These are phyloP conservation scores for Oryzias javanicus DNA, from an alignment of 2,113 vertebrate genomes.

Conservation along the genomic window DNA sequence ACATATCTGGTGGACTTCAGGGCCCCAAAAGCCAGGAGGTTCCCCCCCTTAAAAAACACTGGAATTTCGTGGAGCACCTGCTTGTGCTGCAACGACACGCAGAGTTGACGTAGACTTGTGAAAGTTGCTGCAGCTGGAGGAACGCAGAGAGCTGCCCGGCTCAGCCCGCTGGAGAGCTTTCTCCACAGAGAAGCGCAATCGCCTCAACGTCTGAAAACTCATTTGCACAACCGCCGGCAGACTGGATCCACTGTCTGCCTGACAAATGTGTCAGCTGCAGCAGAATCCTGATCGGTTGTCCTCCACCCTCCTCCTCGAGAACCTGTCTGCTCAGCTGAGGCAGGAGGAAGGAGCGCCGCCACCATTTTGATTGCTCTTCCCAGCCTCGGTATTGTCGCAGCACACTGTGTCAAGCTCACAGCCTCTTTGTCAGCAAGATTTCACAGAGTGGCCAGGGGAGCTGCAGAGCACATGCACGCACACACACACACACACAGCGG, in stretches of 20 bases:
- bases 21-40: background rate
- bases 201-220: constrained; percentile 18
- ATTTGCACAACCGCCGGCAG: constrained; percentile 47
- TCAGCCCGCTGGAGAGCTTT: background rate
- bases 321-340: constrained; percentile 76
- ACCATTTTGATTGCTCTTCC: constrained; percentile 82
- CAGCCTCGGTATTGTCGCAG: constrained; percentile 76
- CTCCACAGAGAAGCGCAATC: constrained; percentile 19
- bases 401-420: constrained; percentile 73
- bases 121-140: constrained; percentile 42
- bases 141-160: constrained; percentile 7
- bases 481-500: constrained; percentile 6
- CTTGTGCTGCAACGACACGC: constrained; percentile 5
- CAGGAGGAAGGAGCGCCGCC: constrained; percentile 72
- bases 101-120: constrained; percentile 36
- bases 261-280: constrained; percentile 51
- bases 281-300: constrained; percentile 54
- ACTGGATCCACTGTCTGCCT: constrained; percentile 35
- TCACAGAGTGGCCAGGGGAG: constrained; percentile 72
- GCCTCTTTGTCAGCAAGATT: constrained; percentile 82
- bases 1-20: background rate
- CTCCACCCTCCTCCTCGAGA: constrained; percentile 66
- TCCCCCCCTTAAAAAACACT: background rate
- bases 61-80: background rate
- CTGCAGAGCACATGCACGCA: constrained; percentile 66